Conservation (phyloP, 1,140 invertebrate genomes). For the Aradophagus sp. region DNA sequence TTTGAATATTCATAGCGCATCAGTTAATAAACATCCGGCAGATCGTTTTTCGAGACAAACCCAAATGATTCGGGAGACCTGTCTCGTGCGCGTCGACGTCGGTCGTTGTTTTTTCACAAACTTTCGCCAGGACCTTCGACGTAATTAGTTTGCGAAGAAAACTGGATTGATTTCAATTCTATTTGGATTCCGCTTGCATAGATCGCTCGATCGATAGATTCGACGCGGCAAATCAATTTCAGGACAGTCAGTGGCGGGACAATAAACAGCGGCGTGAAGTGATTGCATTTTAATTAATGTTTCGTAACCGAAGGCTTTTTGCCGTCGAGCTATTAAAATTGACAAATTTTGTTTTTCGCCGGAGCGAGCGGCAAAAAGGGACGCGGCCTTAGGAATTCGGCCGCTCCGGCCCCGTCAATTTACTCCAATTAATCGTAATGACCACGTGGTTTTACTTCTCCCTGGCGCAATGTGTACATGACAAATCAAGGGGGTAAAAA, state of each 20-base stretch:
- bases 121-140: slow-evolving; percentile 33
- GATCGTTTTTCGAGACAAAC: slow-evolving; percentile 15
- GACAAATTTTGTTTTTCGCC: slow-evolving; percentile 38
- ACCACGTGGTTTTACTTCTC: slow-evolving; percentile 16
- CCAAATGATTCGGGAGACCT: slow-evolving; percentile 15
- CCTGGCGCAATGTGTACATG: slow-evolving; percentile 6
- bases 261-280: slow-evolving; percentile 47
- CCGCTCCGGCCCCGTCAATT: slow-evolving; percentile 4
- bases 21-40: slow-evolving; percentile 45
- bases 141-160: slow-evolving; percentile 54
- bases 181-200: slow-evolving; percentile 48
- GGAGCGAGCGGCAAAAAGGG: slow-evolving; percentile 13
- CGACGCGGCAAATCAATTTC: slow-evolving; percentile 59
- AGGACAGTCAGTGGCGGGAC: slow-evolving; percentile 35
- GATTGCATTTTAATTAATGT: slow-evolving; percentile 62
- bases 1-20: slow-evolving; percentile 64
- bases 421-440: slow-evolving; percentile 34
- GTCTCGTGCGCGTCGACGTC: slow-evolving; percentile 26
- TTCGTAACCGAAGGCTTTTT: slow-evolving; percentile 31
- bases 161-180: slow-evolving; percentile 55
- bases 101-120: slow-evolving; percentile 22
- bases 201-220: slow-evolving; percentile 59
- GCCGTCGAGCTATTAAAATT: slow-evolving; percentile 13
- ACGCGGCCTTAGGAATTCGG: slow-evolving; percentile 8
- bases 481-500: slow-evolving; percentile 36